Evolutionary conservation across 2,113 vertebrate species (phyloP).

Genomic region (Planiliza haematocheilus): DNA sequence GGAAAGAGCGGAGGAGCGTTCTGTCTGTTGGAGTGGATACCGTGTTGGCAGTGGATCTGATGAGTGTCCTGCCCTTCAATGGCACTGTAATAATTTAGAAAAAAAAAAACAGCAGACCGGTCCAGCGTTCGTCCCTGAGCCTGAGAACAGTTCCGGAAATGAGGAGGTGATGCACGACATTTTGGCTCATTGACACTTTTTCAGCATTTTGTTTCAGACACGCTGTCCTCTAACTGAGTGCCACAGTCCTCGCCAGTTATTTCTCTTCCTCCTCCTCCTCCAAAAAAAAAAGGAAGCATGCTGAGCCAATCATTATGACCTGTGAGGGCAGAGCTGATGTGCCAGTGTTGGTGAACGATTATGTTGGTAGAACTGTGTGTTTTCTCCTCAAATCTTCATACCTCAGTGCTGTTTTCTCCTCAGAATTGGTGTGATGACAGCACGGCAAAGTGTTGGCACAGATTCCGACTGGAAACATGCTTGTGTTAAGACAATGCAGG

Average conservation of each 20-base stretch:
- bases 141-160: slow-evolving; percentile 26
- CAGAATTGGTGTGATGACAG: slow-evolving; percentile 2
- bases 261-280: neutral
- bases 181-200: slow-evolving; percentile 7
- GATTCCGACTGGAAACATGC: neutral
- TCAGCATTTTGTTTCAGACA: neutral
- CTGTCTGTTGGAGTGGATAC: slow-evolving; percentile 26
- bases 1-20: neutral
- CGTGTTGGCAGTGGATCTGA: slow-evolving; percentile 33
- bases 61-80: slow-evolving; percentile 42
- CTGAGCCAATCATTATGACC: slow-evolving; percentile 8
- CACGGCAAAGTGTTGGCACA: neutral
- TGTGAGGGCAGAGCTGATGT: neutral
- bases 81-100: slow-evolving; percentile 42
- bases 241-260: neutral
- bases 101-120: slow-evolving; percentile 34
- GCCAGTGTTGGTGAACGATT: neutral
- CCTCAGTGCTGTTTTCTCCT: neutral
- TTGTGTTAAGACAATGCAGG: neutral
- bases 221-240: slow-evolving; percentile 3
- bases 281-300: neutral
- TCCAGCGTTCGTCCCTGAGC: slow-evolving; percentile 31
- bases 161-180: slow-evolving; percentile 29
- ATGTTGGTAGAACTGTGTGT: neutral
- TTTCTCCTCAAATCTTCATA: neutral